These are phyloP conservation scores for Melanocharis versteri DNA, from an alignment of 2,113 vertebrate species.

Conservation along the genomic window DNA sequence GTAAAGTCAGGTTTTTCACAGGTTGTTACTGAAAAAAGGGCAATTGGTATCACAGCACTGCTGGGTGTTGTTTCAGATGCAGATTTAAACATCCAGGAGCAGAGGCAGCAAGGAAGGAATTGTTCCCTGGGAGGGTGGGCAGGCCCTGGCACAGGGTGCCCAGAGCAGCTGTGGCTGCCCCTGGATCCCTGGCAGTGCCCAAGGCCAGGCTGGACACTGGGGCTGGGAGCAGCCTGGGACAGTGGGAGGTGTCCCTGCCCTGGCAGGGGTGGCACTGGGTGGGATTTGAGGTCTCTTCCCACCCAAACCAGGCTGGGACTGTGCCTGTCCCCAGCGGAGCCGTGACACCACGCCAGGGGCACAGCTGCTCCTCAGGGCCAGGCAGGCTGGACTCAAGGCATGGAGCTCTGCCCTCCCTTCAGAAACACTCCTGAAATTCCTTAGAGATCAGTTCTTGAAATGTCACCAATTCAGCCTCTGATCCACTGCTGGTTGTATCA, in stretches of 20 bases:
- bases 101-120: neutral
- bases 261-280: neutral
- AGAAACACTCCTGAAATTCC: neutral
- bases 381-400: accelerated
- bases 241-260: neutral
- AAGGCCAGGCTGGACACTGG: neutral
- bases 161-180: neutral
- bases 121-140: neutral
- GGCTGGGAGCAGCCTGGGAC: neutral
- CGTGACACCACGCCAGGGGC: accelerated
- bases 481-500: accelerated
- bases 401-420: neutral
- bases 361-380: neutral
- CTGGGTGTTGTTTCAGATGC: accelerated
- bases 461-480: neutral
- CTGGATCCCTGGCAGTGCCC: neutral
- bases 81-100: neutral
- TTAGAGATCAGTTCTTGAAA: neutral
- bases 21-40: neutral
- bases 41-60: accelerated
- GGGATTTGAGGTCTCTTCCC: accelerated
- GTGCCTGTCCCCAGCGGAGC: neutral
- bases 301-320: neutral
- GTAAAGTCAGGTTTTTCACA: neutral
- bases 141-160: neutral